Conservation (phyloP, 2,888 invertebrate species). For the Muschampia plurimacula region DNA sequence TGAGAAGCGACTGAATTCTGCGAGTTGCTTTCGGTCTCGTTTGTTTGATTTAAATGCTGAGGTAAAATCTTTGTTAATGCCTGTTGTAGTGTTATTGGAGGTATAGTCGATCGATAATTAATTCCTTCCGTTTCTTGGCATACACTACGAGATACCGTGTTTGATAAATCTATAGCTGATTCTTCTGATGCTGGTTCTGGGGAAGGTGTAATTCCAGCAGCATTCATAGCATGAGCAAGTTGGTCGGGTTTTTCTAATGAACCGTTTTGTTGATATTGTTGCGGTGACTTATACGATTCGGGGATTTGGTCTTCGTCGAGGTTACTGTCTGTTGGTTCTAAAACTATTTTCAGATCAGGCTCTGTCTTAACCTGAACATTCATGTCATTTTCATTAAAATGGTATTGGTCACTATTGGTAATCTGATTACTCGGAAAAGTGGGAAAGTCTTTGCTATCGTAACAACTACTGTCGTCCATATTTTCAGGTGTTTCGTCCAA, state of each 20-base stretch:
- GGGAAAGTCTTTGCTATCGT: constrained; percentile 53
- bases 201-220: constrained; percentile 72
- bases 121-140: constrained; percentile 48
- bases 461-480: constrained; percentile 54
- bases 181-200: constrained; percentile 54
- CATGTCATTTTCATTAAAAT: constrained; percentile 50
- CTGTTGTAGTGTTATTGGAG: constrained; percentile 77
- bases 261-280: constrained; percentile 53
- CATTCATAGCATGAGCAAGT: constrained; percentile 79
- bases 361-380: constrained; percentile 43
- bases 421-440: constrained; percentile 48
- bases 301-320: constrained; percentile 17
- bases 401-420: constrained; percentile 53
- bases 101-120: constrained; percentile 65
- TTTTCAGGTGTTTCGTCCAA: constrained; percentile 65
- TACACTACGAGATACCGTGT: constrained; percentile 6
- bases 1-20: constrained; percentile 62
- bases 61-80: constrained; percentile 80
- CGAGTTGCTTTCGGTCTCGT: constrained; percentile 60
- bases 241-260: constrained; percentile 69
- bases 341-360: constrained; percentile 44
- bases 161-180: constrained; percentile 44
- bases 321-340: constrained; percentile 36
- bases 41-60: constrained; percentile 72
- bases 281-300: constrained; percentile 11